These are phyloP conservation scores for Cepaea hortensis DNA, from an alignment of 2,888 invertebrate species.

Conservation along the genomic window DNA sequence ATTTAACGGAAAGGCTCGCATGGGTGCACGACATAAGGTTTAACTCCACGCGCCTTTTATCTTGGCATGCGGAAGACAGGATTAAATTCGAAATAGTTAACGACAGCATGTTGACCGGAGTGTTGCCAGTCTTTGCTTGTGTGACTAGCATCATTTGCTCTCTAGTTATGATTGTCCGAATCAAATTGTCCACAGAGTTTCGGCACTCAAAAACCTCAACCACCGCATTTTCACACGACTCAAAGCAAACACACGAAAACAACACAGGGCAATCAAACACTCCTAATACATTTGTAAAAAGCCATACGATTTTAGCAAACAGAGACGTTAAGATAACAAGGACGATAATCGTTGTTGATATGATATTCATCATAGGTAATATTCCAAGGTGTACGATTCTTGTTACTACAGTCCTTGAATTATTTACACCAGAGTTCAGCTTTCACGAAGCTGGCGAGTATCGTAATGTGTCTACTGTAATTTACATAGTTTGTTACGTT, in stretches of 20 bases:
- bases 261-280: not conserved
- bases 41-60: not conserved
- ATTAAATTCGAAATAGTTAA: not conserved
- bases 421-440: not conserved
- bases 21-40: not conserved
- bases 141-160: not conserved
- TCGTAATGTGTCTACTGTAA: not conserved
- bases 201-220: not conserved
- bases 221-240: too few species aligned
- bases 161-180: not conserved
- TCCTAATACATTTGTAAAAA: not conserved
- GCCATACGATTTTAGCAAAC: not conserved
- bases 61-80: not conserved
- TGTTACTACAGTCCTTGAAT: not conserved
- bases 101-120: not conserved
- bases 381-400: not conserved
- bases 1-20: not conserved
- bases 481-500: not conserved
- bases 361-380: not conserved
- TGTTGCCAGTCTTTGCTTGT: not conserved
- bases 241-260: not conserved
- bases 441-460: not conserved
- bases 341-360: not conserved
- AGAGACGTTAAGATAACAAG: not conserved
- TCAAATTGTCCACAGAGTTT: not conserved